These are phyloP conservation scores for Eupithecia dodoneata DNA, from an alignment of 2,888 invertebrate species.

Conservation along the genomic window DNA sequence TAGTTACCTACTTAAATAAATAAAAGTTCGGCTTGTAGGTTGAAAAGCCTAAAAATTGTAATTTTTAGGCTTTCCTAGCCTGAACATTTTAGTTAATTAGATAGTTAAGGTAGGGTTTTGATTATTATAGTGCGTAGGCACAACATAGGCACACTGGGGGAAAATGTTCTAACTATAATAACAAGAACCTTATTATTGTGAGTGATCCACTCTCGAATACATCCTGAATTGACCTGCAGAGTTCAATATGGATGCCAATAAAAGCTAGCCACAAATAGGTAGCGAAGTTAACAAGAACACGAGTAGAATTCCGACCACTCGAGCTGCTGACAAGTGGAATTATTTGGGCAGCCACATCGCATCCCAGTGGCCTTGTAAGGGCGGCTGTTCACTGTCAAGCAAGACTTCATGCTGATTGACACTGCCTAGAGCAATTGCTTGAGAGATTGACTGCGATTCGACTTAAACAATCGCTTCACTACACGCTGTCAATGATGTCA, in stretches of 20 bases:
- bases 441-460: too few species aligned
- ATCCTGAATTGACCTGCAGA: neutral
- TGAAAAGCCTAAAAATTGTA: neutral
- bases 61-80: neutral
- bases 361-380: slow-evolving; percentile 9
- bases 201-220: neutral
- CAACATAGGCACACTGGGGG: too few species aligned
- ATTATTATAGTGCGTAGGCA: too few species aligned
- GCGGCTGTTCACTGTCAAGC: slow-evolving; percentile 7
- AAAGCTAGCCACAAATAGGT: neutral
- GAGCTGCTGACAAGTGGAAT: slow-evolving; percentile 15
- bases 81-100: too few species aligned
- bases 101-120: too few species aligned
- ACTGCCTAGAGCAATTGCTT: too few species aligned
- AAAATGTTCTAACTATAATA: too few species aligned
- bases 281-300: slow-evolving; percentile 6
- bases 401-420: neutral
- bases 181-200: too few species aligned
- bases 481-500: too few species aligned
- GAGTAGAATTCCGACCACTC: slow-evolving; percentile 3
- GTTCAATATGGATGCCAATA: neutral
- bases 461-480: too few species aligned
- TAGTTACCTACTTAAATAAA: neutral
- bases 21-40: neutral
- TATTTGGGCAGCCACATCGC: slow-evolving; percentile 9